phyloP scores from a whole-genome alignment of 2,888 invertebrate genomes.

The Cataglyphis rosenhaueri region DNA sequence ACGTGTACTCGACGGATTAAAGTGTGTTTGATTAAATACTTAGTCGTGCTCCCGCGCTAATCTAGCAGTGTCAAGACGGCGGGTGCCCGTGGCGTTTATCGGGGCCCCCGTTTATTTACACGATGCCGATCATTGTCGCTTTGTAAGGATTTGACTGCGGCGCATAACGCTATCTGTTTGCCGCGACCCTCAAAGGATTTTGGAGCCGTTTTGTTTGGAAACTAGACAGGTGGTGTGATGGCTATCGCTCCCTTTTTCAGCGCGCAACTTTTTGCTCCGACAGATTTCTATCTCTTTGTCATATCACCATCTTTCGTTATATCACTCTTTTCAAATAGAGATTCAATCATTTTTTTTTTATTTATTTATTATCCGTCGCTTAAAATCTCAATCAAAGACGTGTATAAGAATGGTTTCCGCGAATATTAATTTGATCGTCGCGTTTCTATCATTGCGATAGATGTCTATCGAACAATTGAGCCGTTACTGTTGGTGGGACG shows the following conservation, averaged over 20 bases:
- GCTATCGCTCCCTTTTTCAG: neutral
- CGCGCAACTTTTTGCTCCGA: neutral
- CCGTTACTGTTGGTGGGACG: slow-evolving; percentile 47
- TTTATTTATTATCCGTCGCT: slow-evolving; percentile 14
- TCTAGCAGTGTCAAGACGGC: slow-evolving; percentile 67
- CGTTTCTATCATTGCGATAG: neutral
- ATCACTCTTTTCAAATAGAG: neutral
- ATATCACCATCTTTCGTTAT: neutral
- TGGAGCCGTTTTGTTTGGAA: slow-evolving; percentile 29
- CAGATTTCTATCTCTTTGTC: neutral
- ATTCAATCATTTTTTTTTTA: neutral
- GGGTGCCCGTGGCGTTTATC: slow-evolving; percentile 58
- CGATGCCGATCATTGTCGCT: slow-evolving; percentile 37
- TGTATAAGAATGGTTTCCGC: neutral
- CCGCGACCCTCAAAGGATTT: slow-evolving; percentile 30
- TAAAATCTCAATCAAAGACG: slow-evolving; percentile 30
- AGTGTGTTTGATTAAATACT: slow-evolving; percentile 82
- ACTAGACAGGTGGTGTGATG: slow-evolving; percentile 39
- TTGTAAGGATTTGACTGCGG: slow-evolving; percentile 46
- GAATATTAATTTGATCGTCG: slow-evolving; percentile 13
- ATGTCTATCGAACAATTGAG: slow-evolving; percentile 5
- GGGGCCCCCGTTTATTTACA: slow-evolving; percentile 72
- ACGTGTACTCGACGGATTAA: slow-evolving; percentile 79
- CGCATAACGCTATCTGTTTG: slow-evolving; percentile 28
- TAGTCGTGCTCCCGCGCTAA: slow-evolving; percentile 76